Percentiles rank a stretch among this genome's conserved stretches.
phyloP scores from a whole-genome alignment of 2,113 vertebrate species.

The Odocoileus virginianus region DNA sequence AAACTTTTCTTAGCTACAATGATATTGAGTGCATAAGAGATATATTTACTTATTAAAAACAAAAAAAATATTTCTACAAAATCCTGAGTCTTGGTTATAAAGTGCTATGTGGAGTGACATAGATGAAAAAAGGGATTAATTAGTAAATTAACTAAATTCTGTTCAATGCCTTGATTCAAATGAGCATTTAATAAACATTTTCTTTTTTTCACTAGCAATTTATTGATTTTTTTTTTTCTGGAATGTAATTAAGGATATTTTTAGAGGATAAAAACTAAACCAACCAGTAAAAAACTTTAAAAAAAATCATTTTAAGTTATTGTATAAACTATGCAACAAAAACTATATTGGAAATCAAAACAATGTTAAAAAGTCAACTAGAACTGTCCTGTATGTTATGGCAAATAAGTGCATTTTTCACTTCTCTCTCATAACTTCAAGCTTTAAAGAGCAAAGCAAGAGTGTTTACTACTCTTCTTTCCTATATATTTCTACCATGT shows the following conservation, averaged over 20 bases:
- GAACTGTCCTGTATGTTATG: neutral
- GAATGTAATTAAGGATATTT: slow-evolving; percentile 38
- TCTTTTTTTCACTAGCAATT: neutral
- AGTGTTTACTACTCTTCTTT: neutral
- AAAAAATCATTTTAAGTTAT: neutral
- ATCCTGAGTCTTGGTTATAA: slow-evolving; percentile 16
- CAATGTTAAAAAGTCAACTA: neutral
- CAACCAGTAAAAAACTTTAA: neutral
- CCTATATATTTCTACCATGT: neutral
- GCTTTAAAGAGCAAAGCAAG: neutral
- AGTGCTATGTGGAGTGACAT: neutral
- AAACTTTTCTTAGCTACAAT: neutral
- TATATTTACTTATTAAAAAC: neutral
- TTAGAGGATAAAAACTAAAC: slow-evolving; percentile 1
- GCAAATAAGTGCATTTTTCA: neutral
- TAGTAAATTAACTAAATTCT: slow-evolving; percentile 45
- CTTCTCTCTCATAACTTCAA: neutral
- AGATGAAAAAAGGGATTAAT: slow-evolving; percentile 10
- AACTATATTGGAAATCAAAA: slow-evolving; percentile 3
- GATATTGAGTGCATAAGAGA: neutral
- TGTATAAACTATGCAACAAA: neutral
- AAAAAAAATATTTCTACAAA: neutral
- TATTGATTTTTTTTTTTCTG: slow-evolving; percentile 11
- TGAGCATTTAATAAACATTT: slow-evolving; percentile 47
- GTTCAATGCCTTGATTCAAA: slow-evolving; percentile 30